These are phyloP conservation scores for Pristionchus fissidentatus DNA, from an alignment of 2,888 invertebrate species.

Conservation along the genomic window DNA sequence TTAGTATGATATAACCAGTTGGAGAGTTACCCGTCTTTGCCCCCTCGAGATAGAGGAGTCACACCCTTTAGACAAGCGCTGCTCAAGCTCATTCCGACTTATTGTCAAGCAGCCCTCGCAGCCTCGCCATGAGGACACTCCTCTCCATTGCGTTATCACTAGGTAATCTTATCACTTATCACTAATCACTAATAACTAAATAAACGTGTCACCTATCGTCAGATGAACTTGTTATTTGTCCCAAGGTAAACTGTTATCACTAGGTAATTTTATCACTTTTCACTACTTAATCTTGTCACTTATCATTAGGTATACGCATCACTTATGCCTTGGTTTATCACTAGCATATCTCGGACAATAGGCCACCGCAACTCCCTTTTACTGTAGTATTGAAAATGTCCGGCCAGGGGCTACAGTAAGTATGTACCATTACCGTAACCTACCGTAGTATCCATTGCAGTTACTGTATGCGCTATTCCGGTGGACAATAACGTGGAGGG, in stretches of 20 bases:
- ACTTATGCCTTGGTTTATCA: too few species aligned
- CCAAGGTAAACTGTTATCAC: too few species aligned
- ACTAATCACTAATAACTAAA: conserved; percentile 8
- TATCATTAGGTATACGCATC: too few species aligned
- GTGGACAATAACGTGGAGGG: conserved; percentile 75
- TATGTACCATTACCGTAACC: too few species aligned
- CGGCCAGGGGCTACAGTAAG: too few species aligned
- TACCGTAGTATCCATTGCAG: conserved; percentile 20
- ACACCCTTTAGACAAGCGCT: conserved; percentile 27
- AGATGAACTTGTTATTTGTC: too few species aligned
- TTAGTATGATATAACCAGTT: conserved; percentile 43
- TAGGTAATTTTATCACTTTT: background rate
- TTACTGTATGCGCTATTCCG: conserved; percentile 65
- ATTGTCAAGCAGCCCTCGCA: background rate
- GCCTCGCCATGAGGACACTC: background rate
- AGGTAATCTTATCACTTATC: background rate
- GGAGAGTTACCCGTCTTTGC: conserved; percentile 35
- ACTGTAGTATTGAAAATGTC: too few species aligned
- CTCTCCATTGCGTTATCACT: conserved; percentile 26
- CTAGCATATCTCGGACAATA: too few species aligned
- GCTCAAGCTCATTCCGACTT: conserved; percentile 3
- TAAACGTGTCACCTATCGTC: too few species aligned
- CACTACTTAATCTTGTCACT: background rate
- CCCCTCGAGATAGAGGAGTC: conserved; percentile 29
- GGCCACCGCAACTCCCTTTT: too few species aligned